Evolutionary conservation across 2,113 vertebrate species (phyloP).

Genomic region (Colinus virginianus): DNA sequence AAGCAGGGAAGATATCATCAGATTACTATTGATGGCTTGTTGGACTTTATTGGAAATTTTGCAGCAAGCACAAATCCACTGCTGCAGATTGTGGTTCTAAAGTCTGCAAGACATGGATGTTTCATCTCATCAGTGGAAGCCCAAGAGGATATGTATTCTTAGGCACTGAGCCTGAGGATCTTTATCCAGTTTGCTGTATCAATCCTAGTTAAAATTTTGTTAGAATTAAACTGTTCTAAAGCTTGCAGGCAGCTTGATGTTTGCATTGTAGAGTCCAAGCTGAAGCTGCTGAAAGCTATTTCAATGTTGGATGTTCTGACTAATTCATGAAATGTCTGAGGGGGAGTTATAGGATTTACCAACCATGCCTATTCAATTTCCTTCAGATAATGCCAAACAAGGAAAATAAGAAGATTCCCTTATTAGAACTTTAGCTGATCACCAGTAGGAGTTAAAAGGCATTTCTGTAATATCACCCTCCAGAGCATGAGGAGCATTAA

Average conservation of each 20-base stretch:
- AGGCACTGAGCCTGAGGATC: not conserved
- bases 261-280: not conserved
- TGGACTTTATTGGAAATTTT: not conserved
- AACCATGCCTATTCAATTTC: not conserved
- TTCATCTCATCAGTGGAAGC: not conserved
- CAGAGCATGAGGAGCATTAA: not conserved
- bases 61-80: not conserved
- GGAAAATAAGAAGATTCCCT: not conserved
- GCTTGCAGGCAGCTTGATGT: not conserved
- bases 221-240: not conserved
- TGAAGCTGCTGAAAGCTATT: conserved; percentile 5
- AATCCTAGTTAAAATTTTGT: not conserved
- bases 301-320: not conserved
- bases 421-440: not conserved
- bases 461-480: not conserved
- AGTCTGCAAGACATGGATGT: not conserved
- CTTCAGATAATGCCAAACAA: not conserved
- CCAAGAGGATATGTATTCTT: not conserved
- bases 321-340: not conserved
- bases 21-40: not conserved
- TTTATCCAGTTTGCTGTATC: not conserved
- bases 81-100: not conserved
- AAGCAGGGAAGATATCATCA: not conserved
- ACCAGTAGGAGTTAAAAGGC: not conserved
- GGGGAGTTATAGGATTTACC: not conserved